These are phyloP conservation scores for Boleophthalmus pectinirostris DNA, from an alignment of 2,113 vertebrate species.

Conservation along the genomic window DNA sequence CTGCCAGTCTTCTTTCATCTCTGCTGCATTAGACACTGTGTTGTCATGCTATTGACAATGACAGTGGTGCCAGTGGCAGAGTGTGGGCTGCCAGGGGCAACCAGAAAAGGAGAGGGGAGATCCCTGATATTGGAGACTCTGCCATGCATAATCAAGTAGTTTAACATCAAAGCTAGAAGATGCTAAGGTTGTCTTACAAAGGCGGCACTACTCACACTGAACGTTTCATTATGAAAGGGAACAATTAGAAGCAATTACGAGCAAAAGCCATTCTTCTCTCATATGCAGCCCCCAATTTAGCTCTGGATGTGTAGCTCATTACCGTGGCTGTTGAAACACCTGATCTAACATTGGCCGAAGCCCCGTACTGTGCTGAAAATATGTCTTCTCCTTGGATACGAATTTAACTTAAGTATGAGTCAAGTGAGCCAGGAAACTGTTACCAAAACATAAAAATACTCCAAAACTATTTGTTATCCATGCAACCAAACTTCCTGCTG, in stretches of 20 bases:
- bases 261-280: constrained; percentile 12
- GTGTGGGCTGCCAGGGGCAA: constrained; percentile 45
- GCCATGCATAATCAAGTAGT: not conserved
- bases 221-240: constrained; percentile 22
- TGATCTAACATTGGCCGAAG: constrained; percentile 35
- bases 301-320: constrained; percentile 21
- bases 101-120: constrained; percentile 14
- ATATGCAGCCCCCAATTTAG: constrained; percentile 21
- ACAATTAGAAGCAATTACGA: constrained; percentile 15
- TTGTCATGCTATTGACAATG: constrained; percentile 63
- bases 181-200: constrained; percentile 16
- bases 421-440: constrained; percentile 6
- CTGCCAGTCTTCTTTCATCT: constrained; percentile 61
- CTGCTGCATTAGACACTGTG: constrained; percentile 47
- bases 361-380: constrained; percentile 16
- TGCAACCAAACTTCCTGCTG: constrained; percentile 18
- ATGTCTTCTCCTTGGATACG: constrained; percentile 17
- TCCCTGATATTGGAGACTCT: constrained; percentile 29
- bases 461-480: not conserved
- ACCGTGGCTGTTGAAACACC: constrained; percentile 38
- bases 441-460: constrained; percentile 14
- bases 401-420: constrained; percentile 1
- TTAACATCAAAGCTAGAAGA: constrained; percentile 12
- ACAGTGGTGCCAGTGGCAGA: constrained; percentile 59
- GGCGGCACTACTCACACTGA: constrained; percentile 24